Evolutionary conservation across 1,140 invertebrate genomes (phyloP).

Genomic region (Lepidotrigona ventralis): DNA sequence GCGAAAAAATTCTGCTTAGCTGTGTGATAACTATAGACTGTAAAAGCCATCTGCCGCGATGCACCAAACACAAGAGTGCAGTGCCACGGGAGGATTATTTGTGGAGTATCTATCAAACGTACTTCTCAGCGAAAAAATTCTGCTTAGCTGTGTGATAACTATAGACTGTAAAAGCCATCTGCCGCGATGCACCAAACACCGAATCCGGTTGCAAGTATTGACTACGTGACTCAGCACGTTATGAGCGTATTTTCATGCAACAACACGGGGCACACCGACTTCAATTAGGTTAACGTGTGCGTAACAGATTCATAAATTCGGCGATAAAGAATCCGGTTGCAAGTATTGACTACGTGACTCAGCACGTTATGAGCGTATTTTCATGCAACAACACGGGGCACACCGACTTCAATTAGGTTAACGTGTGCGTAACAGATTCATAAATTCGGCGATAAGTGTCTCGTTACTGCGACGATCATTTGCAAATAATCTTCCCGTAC

Average conservation of each 20-base stretch:
- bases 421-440: constrained; percentile 37
- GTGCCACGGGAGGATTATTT: not conserved
- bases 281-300: constrained; percentile 40
- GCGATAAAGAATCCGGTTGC: constrained; percentile 34
- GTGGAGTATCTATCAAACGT: not conserved
- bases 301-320: constrained; percentile 44
- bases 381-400: constrained; percentile 55
- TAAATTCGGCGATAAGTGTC: constrained; percentile 41
- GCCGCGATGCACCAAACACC: constrained; percentile 47
- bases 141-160: constrained; percentile 7
- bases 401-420: constrained; percentile 40
- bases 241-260: constrained; percentile 62
- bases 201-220: constrained; percentile 58
- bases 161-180: constrained; percentile 28
- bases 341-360: constrained; percentile 63
- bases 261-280: constrained; percentile 41
- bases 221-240: constrained; percentile 61
- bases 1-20: constrained; percentile 34
- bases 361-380: constrained; percentile 60
- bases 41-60: constrained; percentile 37
- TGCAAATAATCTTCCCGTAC: not conserved
- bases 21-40: constrained; percentile 1
- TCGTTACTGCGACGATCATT: not conserved
- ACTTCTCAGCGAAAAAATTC: constrained; percentile 34
- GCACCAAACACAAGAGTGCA: constrained; percentile 53